Evolutionary conservation across 2,113 vertebrate genomes (phyloP).

Genomic region (human (Homo sapiens)): DNA sequence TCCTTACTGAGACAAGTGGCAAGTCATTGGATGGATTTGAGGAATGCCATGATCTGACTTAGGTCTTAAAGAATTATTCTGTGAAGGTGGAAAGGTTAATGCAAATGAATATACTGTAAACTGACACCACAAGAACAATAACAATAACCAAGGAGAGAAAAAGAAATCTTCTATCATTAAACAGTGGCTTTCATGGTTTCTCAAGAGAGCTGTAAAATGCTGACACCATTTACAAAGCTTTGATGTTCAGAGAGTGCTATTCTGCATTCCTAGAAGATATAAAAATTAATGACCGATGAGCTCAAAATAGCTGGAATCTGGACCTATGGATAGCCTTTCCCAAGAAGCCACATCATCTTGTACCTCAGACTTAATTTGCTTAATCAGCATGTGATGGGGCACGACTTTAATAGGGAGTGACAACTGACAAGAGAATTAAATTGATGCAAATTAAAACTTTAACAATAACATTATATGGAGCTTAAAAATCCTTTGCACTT

Average conservation of each 20-base stretch:
- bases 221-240: neutral
- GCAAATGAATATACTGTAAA: slow-evolving; percentile 9
- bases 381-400: slow-evolving; percentile 46
- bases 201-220: slow-evolving; percentile 28
- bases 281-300: slow-evolving; percentile 53
- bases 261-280: slow-evolving; percentile 32
- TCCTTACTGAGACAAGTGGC: neutral
- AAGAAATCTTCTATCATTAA: neutral
- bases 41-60: neutral
- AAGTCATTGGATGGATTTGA: neutral
- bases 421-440: slow-evolving; percentile 77
- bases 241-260: neutral
- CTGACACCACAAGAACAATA: neutral
- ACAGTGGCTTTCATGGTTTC: neutral
- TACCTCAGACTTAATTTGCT: slow-evolving; percentile 54
- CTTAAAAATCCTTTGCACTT: slow-evolving; percentile 68
- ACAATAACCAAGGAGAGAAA: neutral
- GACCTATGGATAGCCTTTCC: neutral
- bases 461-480: slow-evolving; percentile 71
- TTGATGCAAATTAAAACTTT: slow-evolving; percentile 73
- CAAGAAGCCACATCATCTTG: slow-evolving; percentile 26
- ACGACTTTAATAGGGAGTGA: slow-evolving; percentile 63
- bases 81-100: neutral
- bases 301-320: slow-evolving; percentile 41
- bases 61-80: neutral